Evolutionary conservation across 2,113 vertebrate genomes (phyloP), one percentile per base, ranked within the genome.

Genomic region (Zootoca vivipara): DNA sequence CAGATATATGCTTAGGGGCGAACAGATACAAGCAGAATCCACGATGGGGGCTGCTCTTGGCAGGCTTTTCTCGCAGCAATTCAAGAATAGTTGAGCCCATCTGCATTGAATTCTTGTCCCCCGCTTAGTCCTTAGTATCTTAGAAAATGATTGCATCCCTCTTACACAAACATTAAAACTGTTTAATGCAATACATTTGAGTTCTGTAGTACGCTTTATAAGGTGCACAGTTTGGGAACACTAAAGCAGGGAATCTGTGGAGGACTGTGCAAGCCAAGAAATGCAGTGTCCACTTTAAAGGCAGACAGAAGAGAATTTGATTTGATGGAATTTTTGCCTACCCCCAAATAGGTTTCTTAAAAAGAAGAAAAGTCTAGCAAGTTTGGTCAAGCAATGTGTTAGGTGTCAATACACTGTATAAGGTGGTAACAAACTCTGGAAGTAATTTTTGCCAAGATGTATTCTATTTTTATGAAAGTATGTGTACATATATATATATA

Each of bases 391-490:
- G 77, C 93, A 92, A 93, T 85, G 90, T 85, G 35, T 92, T 93
- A 85, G 88, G 92, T 86, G 96, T 97, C 97, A 93, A 96, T 95
- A 97, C 97, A 97, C 97, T 97, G 97, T 97, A 97, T 92, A 90
- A 91, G 93, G 91, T 88, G 90, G 90, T 92, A 92, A 94, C 78
- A 93, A 85, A 93, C 91, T 94, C 92, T 95, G 88, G 95, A 94
- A 94, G 94, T 95, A 93, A 96, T 96, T 97, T 87, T 95, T 97
- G 91, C 92, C 93, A 95, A 98, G 98, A 98, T 99, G 98, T 99
- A 98, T 97, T 99, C 98, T 98, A 98, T 98, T 99, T 98, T 98
- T 96, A 97, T 97, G 95, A 96, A 96, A 92, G 98, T 97, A 98
- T 97, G 98, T 94, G 96, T 96, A 89, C 35, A 22, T 82, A 65